Base-by-base conservation (phyloP, 2,888 invertebrate species). In the Mystacides longicornis region DNA sequence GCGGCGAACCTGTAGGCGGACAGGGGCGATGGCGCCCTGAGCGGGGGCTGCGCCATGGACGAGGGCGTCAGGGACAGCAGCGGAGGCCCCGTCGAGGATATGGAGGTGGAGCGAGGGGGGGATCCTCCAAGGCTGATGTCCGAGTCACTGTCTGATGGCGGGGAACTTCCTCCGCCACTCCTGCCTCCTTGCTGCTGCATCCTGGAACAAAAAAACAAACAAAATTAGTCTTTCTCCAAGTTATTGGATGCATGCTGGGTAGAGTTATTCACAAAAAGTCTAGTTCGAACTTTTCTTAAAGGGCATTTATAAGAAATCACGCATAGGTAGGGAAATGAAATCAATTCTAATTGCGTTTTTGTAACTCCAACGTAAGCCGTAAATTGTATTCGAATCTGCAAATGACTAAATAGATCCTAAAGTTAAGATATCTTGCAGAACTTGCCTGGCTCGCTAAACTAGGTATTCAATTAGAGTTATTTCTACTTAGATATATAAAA, bases 111-210 rank as follows among this genome's bases (percentile, higher is more conserved):
- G 42, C 48, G 23, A 20, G 55, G 55, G 2, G 60, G 72, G 0
- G 72, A 72, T 1, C 69, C 70, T 16, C 69, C 69, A 45, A 74
- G 63, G 9, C 72, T 72, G 60, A 74, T 74, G 66, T 74, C 74
- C 19, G 71, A 71, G 62, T 73, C 72, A 62, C 69, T 69, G 62
- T 73, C 73, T 0, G 73, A 72, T 2, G 67, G 66, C 7, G 71
- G 69, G 4, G 71, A 60, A 43, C 60, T 60, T 52, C 60, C 60
- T 31, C 56, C 60, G 5, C 58, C 58, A 22, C 58, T 57, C 18
- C 60, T 45, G 5, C 60, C 60, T n/a, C 60, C 57, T 49, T 60
- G 60, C 49, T 60, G 60, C 31, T 60, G 60, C 37, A 59, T 46
- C 53, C 60, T 60, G 60, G 11, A 59, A 59, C 45, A 50, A 48